Percentiles rank a stretch among this genome's conserved stretches.
These are phyloP conservation scores for Cinclus cinclus DNA, from an alignment of 2,113 vertebrate genomes.

Conservation along the genomic window DNA sequence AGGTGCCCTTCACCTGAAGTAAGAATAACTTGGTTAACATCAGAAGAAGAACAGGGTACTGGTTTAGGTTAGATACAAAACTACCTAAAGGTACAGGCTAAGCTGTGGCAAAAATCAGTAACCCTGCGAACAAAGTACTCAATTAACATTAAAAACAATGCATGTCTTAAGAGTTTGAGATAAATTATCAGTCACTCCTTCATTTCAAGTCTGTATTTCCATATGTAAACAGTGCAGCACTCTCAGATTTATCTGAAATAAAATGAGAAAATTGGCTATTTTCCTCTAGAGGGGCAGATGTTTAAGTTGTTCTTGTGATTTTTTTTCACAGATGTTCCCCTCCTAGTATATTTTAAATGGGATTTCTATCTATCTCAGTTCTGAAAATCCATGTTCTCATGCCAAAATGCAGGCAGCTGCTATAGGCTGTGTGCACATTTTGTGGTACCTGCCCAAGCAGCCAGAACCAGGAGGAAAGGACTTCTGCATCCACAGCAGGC, in stretches of 20 bases:
- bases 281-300: conserved; percentile 62
- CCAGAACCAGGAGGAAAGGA: not conserved
- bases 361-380: conserved; percentile 15
- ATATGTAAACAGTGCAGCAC: conserved; percentile 43
- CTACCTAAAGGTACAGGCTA: not conserved
- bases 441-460: not conserved
- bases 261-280: conserved; percentile 49
- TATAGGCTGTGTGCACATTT: not conserved
- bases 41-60: not conserved
- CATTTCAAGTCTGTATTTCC: conserved; percentile 37
- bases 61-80: not conserved
- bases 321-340: conserved; percentile 69
- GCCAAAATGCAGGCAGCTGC: conserved; percentile 4
- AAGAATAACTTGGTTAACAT: not conserved
- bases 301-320: conserved; percentile 24
- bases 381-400: conserved; percentile 23
- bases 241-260: conserved; percentile 48
- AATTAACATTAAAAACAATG: conserved; percentile 35
- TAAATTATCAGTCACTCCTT: conserved; percentile 53
- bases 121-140: not conserved
- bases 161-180: not conserved
- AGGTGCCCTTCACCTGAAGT: not conserved
- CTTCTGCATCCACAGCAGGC: not conserved
- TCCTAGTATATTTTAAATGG: conserved; percentile 26
- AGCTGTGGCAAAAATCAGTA: not conserved